Base-by-base conservation (phyloP, 2,888 invertebrate species). In the Invenusta paracnida region DNA sequence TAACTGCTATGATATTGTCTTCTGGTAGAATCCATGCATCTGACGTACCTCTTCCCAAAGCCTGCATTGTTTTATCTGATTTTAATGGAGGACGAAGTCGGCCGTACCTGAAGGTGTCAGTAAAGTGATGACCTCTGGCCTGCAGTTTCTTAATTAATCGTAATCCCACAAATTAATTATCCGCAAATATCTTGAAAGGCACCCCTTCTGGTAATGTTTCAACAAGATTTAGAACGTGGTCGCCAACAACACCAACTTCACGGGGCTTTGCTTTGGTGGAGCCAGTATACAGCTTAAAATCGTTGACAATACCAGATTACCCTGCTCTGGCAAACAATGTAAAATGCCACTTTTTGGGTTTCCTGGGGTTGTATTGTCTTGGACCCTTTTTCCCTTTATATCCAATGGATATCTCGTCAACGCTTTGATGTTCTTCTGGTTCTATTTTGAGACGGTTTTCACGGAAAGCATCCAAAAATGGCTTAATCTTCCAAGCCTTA, bases 331-430 rank as follows among this genome's bases (percentile, higher is more conserved):
- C 48, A 28, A 85, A 87, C 30, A 87, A 67, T 81, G 87, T 87
- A 73, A 79, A 87, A 0, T 85, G 82, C 87, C 87, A 87, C 73
- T 85, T 86, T 81, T 87, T 79, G 23, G 84, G 87, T 81, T 87
- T 87, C 30, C 83, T 83, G 85, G 79, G 82, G 82, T 82, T 82
- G 23, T 82, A 82, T 82, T 82, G 82, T 82, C 82, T 29, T 30
- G 82, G 82, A 1, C 28, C 29, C 30, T 81, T 83, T 82, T 66
- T 79, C 0, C 87, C 87, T 84, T 87, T 87, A 81, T 86, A 86
- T 30, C 85, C 79, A 23, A 87, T 83, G 0, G 87, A 86, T 84
- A 86, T 85, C 82, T 87, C 87, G 85, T 87, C 87, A 48, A 87
- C 85, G 66, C 82, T 30, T 67, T 85, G 82, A 25, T 84, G 29